Evolutionary conservation across 2,888 invertebrate species (phyloP).

Genomic region (Catotricha subobsoleta): DNA sequence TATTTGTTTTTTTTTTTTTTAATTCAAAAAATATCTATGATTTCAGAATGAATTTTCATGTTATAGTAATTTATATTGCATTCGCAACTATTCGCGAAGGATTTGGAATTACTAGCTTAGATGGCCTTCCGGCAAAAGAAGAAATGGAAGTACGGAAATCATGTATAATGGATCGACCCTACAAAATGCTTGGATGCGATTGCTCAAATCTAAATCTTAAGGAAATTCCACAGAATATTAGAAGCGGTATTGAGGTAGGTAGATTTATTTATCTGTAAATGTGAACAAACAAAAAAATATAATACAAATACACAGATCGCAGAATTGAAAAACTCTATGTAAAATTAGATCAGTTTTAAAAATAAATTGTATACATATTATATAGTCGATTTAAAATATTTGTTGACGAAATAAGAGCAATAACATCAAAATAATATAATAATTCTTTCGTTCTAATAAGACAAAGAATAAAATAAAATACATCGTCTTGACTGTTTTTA

Average conservation of each 20-base stretch:
- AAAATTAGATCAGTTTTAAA: too few relatives aligned
- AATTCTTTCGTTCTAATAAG: too few relatives aligned
- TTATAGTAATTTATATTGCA: neutral
- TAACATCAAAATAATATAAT: too few relatives aligned
- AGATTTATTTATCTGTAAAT: neutral
- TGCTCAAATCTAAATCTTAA: slow-evolving; percentile 8
- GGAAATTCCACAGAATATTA: slow-evolving; percentile 8
- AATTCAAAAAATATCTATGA: too few relatives aligned
- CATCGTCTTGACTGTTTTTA: slow-evolving; percentile 6
- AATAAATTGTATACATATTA: too few relatives aligned
- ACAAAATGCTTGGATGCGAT: slow-evolving; percentile 9
- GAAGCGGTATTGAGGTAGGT: slow-evolving; percentile 8
- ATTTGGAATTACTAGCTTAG: neutral
- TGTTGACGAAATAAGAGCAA: too few relatives aligned
- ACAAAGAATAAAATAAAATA: neutral
- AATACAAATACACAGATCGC: too few relatives aligned
- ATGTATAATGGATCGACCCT: slow-evolving; percentile 6
- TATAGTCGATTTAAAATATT: too few relatives aligned
- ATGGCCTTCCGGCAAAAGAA: neutral
- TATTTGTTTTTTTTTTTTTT: too few relatives aligned
- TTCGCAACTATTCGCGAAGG: too few relatives aligned
- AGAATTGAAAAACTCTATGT: too few relatives aligned
- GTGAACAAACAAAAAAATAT: too few relatives aligned
- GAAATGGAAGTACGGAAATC: neutral
- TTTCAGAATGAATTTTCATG: slow-evolving; percentile 1